A percentile compares a stretch with the other conserved stretches of the same genome.
Conservation (phyloP, 2,113 vertebrate genomes). For the Amazona vittata region DNA sequence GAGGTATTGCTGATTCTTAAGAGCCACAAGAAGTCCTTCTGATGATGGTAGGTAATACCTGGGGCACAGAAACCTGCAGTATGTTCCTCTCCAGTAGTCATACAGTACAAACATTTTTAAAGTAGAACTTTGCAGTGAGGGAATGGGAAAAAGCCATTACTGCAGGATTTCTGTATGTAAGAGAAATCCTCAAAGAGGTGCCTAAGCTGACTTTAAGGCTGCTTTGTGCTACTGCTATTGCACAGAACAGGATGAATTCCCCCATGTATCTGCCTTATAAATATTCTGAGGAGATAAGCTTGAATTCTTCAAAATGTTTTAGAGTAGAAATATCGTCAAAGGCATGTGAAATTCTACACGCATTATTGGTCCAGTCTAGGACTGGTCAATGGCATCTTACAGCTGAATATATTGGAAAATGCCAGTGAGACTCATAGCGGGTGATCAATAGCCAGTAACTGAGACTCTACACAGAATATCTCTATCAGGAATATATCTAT, state of each 20-base stretch:
- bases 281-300: constrained; percentile 50
- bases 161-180: constrained; percentile 23
- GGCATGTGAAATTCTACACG: not conserved
- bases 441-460: not conserved
- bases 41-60: not conserved
- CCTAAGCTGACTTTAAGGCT: constrained; percentile 51
- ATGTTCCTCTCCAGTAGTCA: not conserved
- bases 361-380: not conserved
- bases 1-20: not conserved
- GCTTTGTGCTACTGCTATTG: constrained; percentile 29
- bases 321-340: not conserved
- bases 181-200: constrained; percentile 44
- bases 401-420: not conserved
- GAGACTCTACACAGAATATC: not conserved
- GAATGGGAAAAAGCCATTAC: constrained; percentile 12
- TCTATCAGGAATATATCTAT: not conserved
- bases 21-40: not conserved
- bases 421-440: not conserved
- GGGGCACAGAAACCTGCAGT: not conserved
- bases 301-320: constrained; percentile 36
- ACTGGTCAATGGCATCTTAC: not conserved
- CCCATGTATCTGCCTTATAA: constrained; percentile 14
- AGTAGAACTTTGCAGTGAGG: not conserved
- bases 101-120: not conserved
- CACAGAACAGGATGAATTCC: constrained; percentile 22